Percentiles rank a stretch among this genome's conserved stretches.
Conservation (phyloP, 2,888 invertebrate genomes). For the Spilosoma lubricipeda region DNA sequence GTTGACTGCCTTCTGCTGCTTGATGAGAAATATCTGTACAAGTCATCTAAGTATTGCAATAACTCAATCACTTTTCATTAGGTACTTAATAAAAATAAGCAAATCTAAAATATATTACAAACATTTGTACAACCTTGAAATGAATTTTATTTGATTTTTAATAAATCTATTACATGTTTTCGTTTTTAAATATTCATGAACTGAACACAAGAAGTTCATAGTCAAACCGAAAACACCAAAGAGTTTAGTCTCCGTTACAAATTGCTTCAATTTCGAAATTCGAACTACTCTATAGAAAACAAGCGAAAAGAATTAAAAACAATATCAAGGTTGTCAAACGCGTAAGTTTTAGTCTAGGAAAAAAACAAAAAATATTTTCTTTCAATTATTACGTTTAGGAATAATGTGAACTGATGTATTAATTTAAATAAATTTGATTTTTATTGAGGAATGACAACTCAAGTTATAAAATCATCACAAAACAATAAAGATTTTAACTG, state of each 20-base stretch:
- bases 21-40: neutral
- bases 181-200: neutral
- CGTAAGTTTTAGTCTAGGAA: constrained; percentile 19
- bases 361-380: too few species aligned
- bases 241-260: constrained; percentile 68
- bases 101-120: neutral
- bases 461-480: neutral
- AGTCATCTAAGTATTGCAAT: neutral
- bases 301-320: constrained; percentile 34
- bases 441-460: neutral
- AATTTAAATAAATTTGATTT: too few species aligned
- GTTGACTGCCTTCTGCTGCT: too few species aligned
- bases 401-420: too few species aligned
- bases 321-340: constrained; percentile 39
- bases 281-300: constrained; percentile 41
- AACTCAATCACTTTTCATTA: neutral
- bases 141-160: neutral
- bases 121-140: neutral
- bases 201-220: neutral
- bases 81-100: neutral
- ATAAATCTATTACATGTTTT: neutral
- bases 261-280: constrained; percentile 53
- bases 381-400: too few species aligned
- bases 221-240: neutral
- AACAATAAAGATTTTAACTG: neutral